A percentile compares a stretch with the other conserved stretches of the same genome.
These are phyloP conservation scores for Oeneis ivallda DNA, from an alignment of 2,888 invertebrate genomes.

Conservation along the genomic window DNA sequence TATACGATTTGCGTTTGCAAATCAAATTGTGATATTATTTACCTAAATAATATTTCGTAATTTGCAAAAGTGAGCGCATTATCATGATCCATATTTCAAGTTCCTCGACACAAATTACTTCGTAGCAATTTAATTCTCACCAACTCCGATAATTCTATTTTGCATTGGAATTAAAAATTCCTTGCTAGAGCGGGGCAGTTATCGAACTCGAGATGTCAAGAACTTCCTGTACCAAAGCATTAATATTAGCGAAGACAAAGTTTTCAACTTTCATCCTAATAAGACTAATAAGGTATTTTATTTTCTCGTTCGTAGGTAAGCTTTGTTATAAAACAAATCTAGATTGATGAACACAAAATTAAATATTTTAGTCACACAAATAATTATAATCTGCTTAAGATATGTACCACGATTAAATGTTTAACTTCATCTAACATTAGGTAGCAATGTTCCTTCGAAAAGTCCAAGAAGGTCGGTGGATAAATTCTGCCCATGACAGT, in stretches of 20 bases:
- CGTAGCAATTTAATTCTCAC: constrained; percentile 73
- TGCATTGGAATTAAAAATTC: constrained; percentile 78
- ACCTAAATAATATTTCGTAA: too few species aligned
- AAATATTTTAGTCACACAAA: too few species aligned
- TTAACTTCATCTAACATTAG: too few species aligned
- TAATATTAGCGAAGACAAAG: constrained; percentile 65
- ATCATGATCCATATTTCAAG: constrained; percentile 62
- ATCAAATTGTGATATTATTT: too few species aligned
- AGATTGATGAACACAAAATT: too few species aligned
- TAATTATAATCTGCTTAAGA: too few species aligned
- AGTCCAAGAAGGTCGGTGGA: too few species aligned
- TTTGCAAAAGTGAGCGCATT: constrained; percentile 49
- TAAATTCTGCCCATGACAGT: too few species aligned
- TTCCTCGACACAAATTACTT: constrained; percentile 73
- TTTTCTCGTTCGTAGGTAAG: neutral
- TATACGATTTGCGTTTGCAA: too few species aligned
- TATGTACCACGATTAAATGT: too few species aligned
- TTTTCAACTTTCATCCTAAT: constrained; percentile 3
- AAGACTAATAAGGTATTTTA: constrained; percentile 7
- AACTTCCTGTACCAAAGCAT: constrained; percentile 63
- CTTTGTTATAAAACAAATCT: too few species aligned
- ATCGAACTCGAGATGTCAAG: constrained; percentile 68
- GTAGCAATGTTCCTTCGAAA: too few species aligned
- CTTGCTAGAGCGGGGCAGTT: constrained; percentile 67
- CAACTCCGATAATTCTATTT: constrained; percentile 77